A percentile compares a stretch with the other conserved stretches of the same genome.
These are phyloP conservation scores for Alosa sapidissima DNA, from an alignment of 2,797 vertebrate genomes.

Conservation along the genomic window DNA sequence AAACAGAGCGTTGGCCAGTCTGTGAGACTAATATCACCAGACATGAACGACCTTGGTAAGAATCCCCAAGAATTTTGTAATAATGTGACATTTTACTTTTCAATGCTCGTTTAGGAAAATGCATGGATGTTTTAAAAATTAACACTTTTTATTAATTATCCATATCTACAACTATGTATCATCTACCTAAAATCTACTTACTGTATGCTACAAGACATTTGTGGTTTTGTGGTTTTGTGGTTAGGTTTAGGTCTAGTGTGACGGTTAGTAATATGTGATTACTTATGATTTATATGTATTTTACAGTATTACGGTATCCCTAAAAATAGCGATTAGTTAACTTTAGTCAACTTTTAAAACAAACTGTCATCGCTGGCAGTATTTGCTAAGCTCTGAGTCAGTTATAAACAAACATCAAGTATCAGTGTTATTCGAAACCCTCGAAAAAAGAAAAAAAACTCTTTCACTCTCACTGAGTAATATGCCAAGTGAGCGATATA, in stretches of 20 bases:
- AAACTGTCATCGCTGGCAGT: not conserved
- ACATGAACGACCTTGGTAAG: not conserved
- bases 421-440: not conserved
- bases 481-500: slow-evolving; percentile 54
- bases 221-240: no score
- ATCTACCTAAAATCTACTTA: no score
- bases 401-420: not conserved
- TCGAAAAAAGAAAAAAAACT: not conserved
- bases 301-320: no score
- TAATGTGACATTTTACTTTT: not conserved
- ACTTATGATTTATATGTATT: no score
- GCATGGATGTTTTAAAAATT: not conserved
- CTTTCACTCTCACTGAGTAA: slow-evolving; percentile 66
- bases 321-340: not conserved
- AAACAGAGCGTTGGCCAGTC: slow-evolving; percentile 3
- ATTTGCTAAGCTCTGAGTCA: not conserved
- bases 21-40: not conserved
- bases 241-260: no score
- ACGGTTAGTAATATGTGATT: no score
- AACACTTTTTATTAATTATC: no score
- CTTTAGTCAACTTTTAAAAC: not conserved
- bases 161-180: no score
- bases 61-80: not conserved
- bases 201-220: no score
- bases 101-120: not conserved